Conservation (phyloP, 2,888 invertebrate genomes). For the Chalcosyrphus nemorum region DNA sequence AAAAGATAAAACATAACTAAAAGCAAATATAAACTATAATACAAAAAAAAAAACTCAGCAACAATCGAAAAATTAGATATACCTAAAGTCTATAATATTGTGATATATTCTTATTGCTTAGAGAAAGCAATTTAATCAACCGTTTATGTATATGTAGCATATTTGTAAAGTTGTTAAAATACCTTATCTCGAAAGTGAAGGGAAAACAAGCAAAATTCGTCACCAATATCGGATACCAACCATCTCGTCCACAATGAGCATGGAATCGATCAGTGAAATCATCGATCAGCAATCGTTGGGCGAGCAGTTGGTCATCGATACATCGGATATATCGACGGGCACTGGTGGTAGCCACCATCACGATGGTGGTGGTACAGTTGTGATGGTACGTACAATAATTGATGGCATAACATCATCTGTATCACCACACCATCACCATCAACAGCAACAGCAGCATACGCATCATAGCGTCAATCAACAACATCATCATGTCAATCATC, state of each 20-base stretch:
- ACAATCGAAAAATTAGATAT: background rate
- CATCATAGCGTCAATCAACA: conserved; percentile 75
- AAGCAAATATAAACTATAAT: background rate
- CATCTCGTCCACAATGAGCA: conserved; percentile 75
- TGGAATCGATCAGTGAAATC: conserved; percentile 85
- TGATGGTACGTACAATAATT: conserved; percentile 79
- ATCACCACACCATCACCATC: conserved; percentile 66
- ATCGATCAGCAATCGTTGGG: conserved; percentile 84
- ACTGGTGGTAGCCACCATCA: conserved; percentile 76
- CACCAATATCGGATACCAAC: conserved; percentile 64
- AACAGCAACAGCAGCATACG: conserved; percentile 72
- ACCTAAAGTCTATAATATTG: conserved; percentile 4
- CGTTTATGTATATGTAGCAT: conserved; percentile 17
- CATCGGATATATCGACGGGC: conserved; percentile 77
- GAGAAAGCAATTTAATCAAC: background rate
- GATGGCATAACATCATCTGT: conserved; percentile 75
- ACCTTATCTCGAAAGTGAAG: conserved; percentile 1
- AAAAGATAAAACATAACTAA: background rate
- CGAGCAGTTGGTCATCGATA: conserved; percentile 81
- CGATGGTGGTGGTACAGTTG: conserved; percentile 76
- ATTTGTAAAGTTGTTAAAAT: background rate
- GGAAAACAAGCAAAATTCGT: conserved; percentile 53
- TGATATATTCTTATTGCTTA: conserved; percentile 13
- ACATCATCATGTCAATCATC: conserved; percentile 66
- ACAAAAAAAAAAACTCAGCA: background rate